These are phyloP conservation scores for Leptopilina myrica DNA, from an alignment of 2,888 invertebrate species.

Conservation along the genomic window DNA sequence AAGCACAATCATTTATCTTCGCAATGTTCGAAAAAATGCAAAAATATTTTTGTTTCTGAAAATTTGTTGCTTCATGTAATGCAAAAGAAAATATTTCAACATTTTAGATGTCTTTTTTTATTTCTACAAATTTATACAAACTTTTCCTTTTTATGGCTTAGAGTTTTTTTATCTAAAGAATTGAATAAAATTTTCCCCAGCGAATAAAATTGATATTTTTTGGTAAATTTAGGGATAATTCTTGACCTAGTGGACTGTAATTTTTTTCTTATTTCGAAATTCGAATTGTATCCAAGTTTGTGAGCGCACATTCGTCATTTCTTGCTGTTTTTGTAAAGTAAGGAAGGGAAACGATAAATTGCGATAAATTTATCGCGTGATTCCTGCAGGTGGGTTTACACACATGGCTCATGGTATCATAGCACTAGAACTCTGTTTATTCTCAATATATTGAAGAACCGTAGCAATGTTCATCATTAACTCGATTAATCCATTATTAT, in stretches of 20 bases:
- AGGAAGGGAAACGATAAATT: constrained; percentile 25
- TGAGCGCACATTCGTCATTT: too few relatives aligned
- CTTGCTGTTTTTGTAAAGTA: background rate
- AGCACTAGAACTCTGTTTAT: background rate
- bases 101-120: background rate
- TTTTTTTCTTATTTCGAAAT: too few relatives aligned
- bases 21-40: too few relatives aligned
- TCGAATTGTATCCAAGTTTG: too few relatives aligned
- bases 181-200: too few relatives aligned
- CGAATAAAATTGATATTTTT: too few relatives aligned
- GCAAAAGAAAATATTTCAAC: background rate
- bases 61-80: too few relatives aligned
- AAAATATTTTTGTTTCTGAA: background rate
- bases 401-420: background rate
- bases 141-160: too few relatives aligned
- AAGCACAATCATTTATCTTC: background rate
- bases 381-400: constrained; percentile 17
- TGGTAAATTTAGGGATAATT: too few relatives aligned
- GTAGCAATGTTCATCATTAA: background rate
- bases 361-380: constrained; percentile 26
- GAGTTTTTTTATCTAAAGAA: too few relatives aligned
- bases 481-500: background rate
- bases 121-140: too few relatives aligned
- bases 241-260: too few relatives aligned
- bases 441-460: constrained; percentile 1